Base-by-base conservation (phyloP, 2,113 vertebrate genomes). In the Centropus bengalensis region DNA sequence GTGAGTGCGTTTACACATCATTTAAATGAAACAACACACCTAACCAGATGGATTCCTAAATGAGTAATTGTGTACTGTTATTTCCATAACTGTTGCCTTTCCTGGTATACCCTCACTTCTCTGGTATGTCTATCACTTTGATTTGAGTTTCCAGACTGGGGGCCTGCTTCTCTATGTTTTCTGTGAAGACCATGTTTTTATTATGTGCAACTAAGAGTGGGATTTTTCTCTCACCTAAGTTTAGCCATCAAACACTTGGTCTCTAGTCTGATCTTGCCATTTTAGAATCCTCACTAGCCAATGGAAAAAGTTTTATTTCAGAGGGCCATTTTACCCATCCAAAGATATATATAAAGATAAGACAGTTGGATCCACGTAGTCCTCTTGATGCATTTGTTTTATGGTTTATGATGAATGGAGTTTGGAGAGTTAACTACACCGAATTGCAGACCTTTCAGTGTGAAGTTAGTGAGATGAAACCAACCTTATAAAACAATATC, bases 1-100 rank as follows among this genome's bases (percentile, higher is more conserved):
- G 89, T 91, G 92, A 94, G 82, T 96, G 88, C 71, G 20, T 97
- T 97, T 97, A 94, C 95, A 95, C 93, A 88, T 96, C 87, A 96
- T 95, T 96, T 96, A 95, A 95, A 96, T 86, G 91, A 95, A 96
- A 94, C 94, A 95, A 97, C 93, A 95, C 93, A 94, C 89, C 91
- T 89, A 95, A 82, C 89, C 91, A 96, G 91, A 97, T 94, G 96
- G 75, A 75, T 74, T 86, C 89, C 87, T 86, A 81, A 95, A 91
- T 74, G 71, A 89, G 59, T 80, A 89, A 95, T 88, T 94, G 76
- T 91, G 82, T 86, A 89, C 71, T 88, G 89, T 56, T 95, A 78
- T 96, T 95, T 96, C 87, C 82, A 89, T 95, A 91, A 70, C 70
- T 82, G n/a, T 89, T 94, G 70, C 68, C 47, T 38, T 86, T 78